phyloP scores from a whole-genome alignment of 1,140 invertebrate species.

The Achatina immaculata region DNA sequence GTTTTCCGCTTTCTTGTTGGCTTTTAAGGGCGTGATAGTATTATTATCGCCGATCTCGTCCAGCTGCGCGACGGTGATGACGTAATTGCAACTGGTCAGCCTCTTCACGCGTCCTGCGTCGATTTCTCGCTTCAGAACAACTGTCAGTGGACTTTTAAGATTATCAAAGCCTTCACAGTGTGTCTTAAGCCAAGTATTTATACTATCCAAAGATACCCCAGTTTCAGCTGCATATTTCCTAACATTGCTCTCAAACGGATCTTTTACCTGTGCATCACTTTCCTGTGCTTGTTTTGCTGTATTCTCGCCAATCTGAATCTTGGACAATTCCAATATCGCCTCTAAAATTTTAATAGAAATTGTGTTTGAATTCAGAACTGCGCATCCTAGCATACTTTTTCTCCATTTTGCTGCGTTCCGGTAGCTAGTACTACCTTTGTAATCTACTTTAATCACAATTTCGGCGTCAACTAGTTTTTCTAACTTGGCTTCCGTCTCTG shows the following conservation, averaged over 20 bases:
- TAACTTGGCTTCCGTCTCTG: conserved; percentile 81
- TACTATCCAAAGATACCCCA: conserved; percentile 47
- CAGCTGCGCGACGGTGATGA: conserved; percentile 33
- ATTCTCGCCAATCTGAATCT: not conserved
- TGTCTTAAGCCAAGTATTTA: conserved; percentile 54
- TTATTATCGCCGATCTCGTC: conserved; percentile 10
- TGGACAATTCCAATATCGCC: conserved; percentile 54
- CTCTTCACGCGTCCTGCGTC: conserved; percentile 53
- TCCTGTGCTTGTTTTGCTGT: not conserved
- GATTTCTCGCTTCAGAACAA: conserved; percentile 64
- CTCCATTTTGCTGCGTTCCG: conserved; percentile 79
- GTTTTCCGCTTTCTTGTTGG: conserved; percentile 3
- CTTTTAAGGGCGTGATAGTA: conserved; percentile 8
- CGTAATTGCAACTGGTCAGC: conserved; percentile 54
- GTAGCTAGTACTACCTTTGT: conserved; percentile 87
- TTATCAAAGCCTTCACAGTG: conserved; percentile 40
- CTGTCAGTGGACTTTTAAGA: conserved; percentile 52
- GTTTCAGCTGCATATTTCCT: conserved; percentile 6
- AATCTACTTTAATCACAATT: conserved; percentile 86
- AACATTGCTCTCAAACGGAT: conserved; percentile 8
- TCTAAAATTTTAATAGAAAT: conserved; percentile 57
- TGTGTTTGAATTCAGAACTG: conserved; percentile 63
- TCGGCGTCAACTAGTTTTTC: conserved; percentile 82
- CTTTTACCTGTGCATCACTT: not conserved
- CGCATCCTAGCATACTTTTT: conserved; percentile 54